Evolutionary conservation across 2,113 vertebrate species (phyloP).

Genomic region (Odontophorus gujanensis): DNA sequence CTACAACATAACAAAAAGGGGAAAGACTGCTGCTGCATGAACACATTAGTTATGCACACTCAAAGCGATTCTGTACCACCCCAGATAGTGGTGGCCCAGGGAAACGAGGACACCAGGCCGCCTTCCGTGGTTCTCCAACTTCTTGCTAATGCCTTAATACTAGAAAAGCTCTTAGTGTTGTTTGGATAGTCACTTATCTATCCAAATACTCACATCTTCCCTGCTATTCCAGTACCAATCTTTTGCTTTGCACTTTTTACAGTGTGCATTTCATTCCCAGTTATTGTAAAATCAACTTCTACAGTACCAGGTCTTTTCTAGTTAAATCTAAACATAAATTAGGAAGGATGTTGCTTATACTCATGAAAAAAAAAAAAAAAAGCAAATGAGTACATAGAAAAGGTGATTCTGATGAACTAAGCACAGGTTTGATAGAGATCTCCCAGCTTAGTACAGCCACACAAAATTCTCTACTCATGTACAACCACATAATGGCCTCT

Average conservation of each 20-base stretch:
- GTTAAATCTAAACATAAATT: neutral
- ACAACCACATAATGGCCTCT: neutral
- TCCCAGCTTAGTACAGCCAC: neutral
- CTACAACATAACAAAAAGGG: neutral
- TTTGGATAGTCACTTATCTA: neutral
- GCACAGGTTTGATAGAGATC: neutral
- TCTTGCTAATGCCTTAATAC: neutral
- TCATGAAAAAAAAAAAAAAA: neutral
- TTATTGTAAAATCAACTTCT: neutral
- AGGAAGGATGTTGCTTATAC: neutral
- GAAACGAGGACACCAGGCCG: neutral
- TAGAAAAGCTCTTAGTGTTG: neutral
- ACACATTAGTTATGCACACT: neutral
- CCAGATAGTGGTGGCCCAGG: neutral
- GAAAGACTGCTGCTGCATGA: neutral
- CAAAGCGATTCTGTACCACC: neutral
- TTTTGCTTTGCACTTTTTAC: neutral
- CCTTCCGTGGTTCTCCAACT: neutral
- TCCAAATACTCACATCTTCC: neutral
- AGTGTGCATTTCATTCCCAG: neutral
- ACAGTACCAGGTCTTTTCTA: neutral
- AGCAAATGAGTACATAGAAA: neutral
- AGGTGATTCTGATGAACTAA: neutral
- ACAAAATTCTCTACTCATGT: neutral
- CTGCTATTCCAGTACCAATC: neutral